Base-by-base conservation (phyloP, 2,797 vertebrate genomes). In the Jordanella pulchra region DNA sequence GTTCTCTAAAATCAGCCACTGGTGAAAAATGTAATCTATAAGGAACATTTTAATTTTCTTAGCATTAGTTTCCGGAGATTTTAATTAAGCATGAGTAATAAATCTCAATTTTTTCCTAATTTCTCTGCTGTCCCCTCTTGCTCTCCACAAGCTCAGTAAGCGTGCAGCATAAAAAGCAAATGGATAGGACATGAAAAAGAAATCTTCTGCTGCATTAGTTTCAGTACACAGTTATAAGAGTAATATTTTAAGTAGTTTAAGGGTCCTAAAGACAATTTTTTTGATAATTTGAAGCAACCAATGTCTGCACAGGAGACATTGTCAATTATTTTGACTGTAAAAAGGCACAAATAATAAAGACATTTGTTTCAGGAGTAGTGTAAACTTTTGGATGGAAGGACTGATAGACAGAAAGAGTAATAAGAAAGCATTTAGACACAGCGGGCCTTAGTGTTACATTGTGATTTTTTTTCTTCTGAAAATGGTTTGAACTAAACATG, bases 71-170 rank as follows among this genome's bases (percentile, higher is more conserved):
- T 87, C 78, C 5, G 14, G 84, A 87, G 83, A 87, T 91, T 92
- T 91, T 90, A 92, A 92, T 93, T 93, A 93, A 89, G 82, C 85
- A 77, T 84, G 79, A 86, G 86, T 87, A 86, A 92, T 92, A 89
- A 91, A 92, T 92, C 89, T 92, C 72, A 54, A 90, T 89, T 86
- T 87, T 76, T 73, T 39, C 63, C 48, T 68, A 77, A 82, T 89
- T 86, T 81, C 77, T 85, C 75, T 69, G 69, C 87, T 76, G 83
- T 86, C 82, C 67, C 65, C 81, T n/a, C 80, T 76, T 67, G 77
- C 65, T 64, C 77, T 63, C 65, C 48, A 68, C 64, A 65, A 72
- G 73, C 73, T 76, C 75, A 71, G 77, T 75, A 78, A 55, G 66
- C 9, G 70, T 65, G 71, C 77, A 54, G 72, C 78, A 86, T 76